phyloP scores from a whole-genome alignment of 2,888 invertebrate genomes.

The Auanema freiburgensis region DNA sequence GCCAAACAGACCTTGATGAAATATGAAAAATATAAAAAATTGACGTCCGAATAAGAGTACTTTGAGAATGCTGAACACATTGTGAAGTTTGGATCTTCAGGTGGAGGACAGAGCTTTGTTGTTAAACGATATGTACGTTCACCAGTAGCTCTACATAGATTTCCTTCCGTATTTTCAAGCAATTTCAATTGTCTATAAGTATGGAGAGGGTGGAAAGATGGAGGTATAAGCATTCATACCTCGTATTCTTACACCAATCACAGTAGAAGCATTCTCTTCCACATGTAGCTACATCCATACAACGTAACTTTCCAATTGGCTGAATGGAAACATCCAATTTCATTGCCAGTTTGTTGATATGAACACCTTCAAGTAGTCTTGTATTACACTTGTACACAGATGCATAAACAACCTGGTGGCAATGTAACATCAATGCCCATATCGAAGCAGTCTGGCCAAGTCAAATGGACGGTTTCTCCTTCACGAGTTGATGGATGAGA shows the following conservation, averaged over 20 bases:
- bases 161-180: constrained; percentile 62
- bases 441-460: constrained; percentile 63
- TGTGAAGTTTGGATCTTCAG: constrained; percentile 62
- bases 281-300: constrained; percentile 63
- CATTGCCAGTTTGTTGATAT: constrained; percentile 62
- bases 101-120: constrained; percentile 57
- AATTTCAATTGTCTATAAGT: constrained; percentile 54
- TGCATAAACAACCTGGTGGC: constrained; percentile 57
- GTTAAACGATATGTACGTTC: constrained; percentile 58
- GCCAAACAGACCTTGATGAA: constrained; percentile 54
- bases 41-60: constrained; percentile 12
- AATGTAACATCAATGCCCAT: constrained; percentile 62
- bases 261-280: constrained; percentile 63
- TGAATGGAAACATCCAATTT: constrained; percentile 63
- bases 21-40: background rate
- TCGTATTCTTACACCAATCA: constrained; percentile 58
- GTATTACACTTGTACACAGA: background rate
- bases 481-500: constrained; percentile 38
- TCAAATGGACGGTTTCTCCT: constrained; percentile 55
- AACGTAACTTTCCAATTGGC: constrained; percentile 61
- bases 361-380: constrained; percentile 46
- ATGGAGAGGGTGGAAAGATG: background rate
- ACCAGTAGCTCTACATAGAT: constrained; percentile 60
- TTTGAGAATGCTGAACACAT: constrained; percentile 63
- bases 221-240: constrained; percentile 21